Evolutionary conservation across 2,113 vertebrate species (phyloP).

Genomic region (Myiozetetes cayanensis): DNA sequence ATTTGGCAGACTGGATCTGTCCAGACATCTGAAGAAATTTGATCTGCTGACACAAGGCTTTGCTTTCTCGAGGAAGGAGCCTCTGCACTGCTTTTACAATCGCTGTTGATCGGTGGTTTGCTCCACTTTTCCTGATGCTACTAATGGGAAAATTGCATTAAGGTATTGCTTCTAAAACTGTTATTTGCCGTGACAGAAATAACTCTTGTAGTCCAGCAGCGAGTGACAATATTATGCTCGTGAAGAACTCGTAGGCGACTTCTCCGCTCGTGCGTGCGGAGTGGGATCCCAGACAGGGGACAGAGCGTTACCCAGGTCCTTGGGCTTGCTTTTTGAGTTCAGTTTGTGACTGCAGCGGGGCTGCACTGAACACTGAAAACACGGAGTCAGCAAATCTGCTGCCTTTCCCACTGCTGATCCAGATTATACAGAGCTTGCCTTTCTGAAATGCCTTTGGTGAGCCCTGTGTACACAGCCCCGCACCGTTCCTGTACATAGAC

Average conservation of each 20-base stretch:
- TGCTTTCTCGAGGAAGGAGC: constrained; percentile 63
- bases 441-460: constrained; percentile 88
- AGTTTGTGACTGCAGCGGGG: constrained; percentile 78
- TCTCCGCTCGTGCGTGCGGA: constrained; percentile 26
- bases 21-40: constrained; percentile 62
- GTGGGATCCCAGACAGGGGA: constrained; percentile 24
- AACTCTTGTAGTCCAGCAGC: constrained; percentile 40
- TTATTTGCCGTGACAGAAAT: constrained; percentile 49
- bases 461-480: constrained; percentile 77
- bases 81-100: constrained; percentile 72
- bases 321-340: constrained; percentile 51
- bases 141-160: constrained; percentile 59
- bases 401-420: constrained; percentile 68
- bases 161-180: constrained; percentile 68
- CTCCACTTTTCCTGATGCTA: constrained; percentile 71
- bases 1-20: constrained; percentile 93
- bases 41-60: constrained; percentile 64
- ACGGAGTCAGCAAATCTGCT: constrained; percentile 65
- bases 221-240: constrained; percentile 44
- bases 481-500: constrained; percentile 79
- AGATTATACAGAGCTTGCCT: constrained; percentile 72
- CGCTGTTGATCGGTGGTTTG: constrained; percentile 90
- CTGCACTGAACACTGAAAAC: constrained; percentile 75
- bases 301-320: background rate
- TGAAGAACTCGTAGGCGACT: constrained; percentile 20